Base-by-base conservation (phyloP, 2,797 vertebrate genomes). In the Saxicola maurus region DNA sequence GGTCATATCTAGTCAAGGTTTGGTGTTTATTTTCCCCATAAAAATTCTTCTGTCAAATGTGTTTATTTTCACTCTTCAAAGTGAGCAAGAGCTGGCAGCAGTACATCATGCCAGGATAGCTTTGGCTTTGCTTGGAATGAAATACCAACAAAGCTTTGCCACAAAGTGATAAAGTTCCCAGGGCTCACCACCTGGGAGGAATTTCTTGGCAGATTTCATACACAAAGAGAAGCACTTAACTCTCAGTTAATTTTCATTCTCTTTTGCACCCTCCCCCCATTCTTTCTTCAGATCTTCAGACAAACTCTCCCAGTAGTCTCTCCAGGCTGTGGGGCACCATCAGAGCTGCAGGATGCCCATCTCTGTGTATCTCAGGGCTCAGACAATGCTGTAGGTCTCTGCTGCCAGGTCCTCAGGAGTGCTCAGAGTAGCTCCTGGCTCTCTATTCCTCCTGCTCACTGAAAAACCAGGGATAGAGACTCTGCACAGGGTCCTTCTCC, bases 381-480 rank as follows among this genome's bases (percentile, higher is more conserved):
- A 67, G 40, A 28, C 5, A 9, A 13, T 40, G 45, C 19, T 51
- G 13, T 11, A 35, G 13, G 10, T 76, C 43, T 77, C 35, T 56
- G n/a, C 20, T 76, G 19, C 24, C 52, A 42, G 30, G 48, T 13
- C 18, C 38, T 52, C 67, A 67, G 53, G 30, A 69, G 38, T 12
- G 6, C 37, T 61, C 1, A 0, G 27, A 51, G 33, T 11, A 51
- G 7, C 28, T 80, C 24, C 56, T 55, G 61, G 15, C 33, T 71
- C 53, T 52, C 38, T 33, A 4, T 49, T 64, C 12, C 37, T 15
- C 24, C 48, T 75, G 23, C 11, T 75, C 27, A 56, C 49, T 31
- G n/a, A 12, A n/a, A 81, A 74, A 48, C 5, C 23, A 20, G 0
- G 0, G 25, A 43, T 24, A 33, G 3, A 7, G 49, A 33, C 6